These are phyloP conservation scores for Eupeodes luniger DNA, from an alignment of 2,888 invertebrate species.

Conservation along the genomic window DNA sequence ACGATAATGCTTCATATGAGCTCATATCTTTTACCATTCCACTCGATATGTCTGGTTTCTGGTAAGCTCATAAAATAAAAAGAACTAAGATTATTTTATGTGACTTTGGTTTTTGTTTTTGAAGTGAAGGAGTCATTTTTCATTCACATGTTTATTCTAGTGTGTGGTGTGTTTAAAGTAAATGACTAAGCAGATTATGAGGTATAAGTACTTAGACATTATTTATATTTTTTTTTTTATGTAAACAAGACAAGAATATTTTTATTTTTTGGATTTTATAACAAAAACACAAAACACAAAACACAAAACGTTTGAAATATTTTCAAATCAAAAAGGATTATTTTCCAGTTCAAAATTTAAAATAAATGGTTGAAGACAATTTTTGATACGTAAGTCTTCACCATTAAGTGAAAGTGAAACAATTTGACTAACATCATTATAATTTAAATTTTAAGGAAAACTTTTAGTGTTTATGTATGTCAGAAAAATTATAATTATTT, in stretches of 20 bases:
- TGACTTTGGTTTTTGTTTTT: not conserved
- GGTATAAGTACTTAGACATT: not conserved
- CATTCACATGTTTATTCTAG: constrained; percentile 3
- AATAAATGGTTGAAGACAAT: too few species aligned
- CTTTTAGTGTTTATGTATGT: too few species aligned
- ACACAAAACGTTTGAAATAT: too few species aligned
- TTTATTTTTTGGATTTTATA: too few species aligned
- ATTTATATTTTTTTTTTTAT: not conserved
- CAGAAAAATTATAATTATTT: too few species aligned
- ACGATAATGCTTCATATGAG: not conserved
- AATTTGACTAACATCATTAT: too few species aligned
- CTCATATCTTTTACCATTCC: not conserved
- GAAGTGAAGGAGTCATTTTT: not conserved
- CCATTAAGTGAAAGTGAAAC: too few species aligned
- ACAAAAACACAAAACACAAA: too few species aligned
- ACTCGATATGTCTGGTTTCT: not conserved
- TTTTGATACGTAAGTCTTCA: too few species aligned
- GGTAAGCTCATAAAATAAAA: not conserved
- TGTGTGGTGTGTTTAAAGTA: not conserved
- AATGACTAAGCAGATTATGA: constrained; percentile 12
- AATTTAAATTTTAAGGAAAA: too few species aligned
- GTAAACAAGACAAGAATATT: not conserved
- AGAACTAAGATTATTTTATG: constrained; percentile 10
- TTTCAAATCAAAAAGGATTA: too few species aligned
- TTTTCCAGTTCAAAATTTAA: too few species aligned